These are phyloP conservation scores for Hypanus sabinus DNA, from an alignment of 2,113 vertebrate genomes.

Conservation along the genomic window DNA sequence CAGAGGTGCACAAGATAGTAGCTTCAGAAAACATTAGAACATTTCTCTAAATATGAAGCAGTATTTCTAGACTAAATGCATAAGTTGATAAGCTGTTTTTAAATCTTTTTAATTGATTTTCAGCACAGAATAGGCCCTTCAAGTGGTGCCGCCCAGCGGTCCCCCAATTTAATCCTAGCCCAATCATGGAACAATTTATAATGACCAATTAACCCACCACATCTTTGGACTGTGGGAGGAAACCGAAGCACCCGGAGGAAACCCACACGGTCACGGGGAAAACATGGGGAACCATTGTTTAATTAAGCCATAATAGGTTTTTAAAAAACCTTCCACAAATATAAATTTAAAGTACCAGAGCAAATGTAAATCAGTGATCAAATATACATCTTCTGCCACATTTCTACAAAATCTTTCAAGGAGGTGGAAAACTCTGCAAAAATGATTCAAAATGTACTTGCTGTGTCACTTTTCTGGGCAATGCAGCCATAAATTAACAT, in stretches of 20 bases:
- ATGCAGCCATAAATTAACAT: background rate
- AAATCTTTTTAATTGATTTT: no score
- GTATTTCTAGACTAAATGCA: background rate
- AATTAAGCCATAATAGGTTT: background rate
- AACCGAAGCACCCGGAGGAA: no score
- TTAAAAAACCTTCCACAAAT: background rate
- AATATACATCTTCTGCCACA: background rate
- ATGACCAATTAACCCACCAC: no score
- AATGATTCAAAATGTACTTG: background rate
- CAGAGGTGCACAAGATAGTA: background rate
- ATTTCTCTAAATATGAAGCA: background rate
- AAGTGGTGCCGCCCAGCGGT: no score
- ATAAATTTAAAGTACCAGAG: background rate
- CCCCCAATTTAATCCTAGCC: no score
- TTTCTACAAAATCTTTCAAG: background rate
- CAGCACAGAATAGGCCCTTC: no score
- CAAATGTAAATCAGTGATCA: background rate
- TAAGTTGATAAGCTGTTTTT: background rate
- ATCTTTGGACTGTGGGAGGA: no score
- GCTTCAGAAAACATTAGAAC: background rate
- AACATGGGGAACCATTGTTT: background rate
- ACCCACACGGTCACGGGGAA: no score
- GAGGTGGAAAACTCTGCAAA: background rate
- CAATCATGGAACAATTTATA: no score
- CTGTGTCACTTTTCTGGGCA: background rate